Evolutionary conservation across 2,113 vertebrate genomes (phyloP), one percentile per base, ranked within the genome.

Genomic region (Sarotherodon lohbergeri): DNA sequence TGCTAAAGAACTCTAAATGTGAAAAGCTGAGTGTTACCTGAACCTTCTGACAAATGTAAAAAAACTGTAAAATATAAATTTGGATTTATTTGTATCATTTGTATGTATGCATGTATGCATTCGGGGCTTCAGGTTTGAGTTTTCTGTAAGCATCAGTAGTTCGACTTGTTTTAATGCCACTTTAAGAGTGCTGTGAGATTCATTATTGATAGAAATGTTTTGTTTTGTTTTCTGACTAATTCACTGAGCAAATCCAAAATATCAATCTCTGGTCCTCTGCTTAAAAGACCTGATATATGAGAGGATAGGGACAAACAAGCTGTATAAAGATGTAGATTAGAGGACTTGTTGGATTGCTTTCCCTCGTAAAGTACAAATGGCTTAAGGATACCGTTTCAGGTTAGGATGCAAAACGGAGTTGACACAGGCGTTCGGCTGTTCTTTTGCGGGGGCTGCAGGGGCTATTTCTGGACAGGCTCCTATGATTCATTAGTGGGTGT

Each of bases 391-490:
- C 54, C 9, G 17, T 55, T 82, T 24, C 55, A 83, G 82, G 81
- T 82, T 7, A 32, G 86, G 79, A 50, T 57, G 16, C 7, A 48
- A 73, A 83, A 80, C 39, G 1, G 50, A 83, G 81, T 14, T 86
- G 88, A 92, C 84, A 79, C 27, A 11, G 27, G 57, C 29, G 1
- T 59, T 50, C 12, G 63, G n/a, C 57, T 85, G 85, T 24, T 85
- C 84, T 87, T 68, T 59, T 82, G 73, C 68, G 2, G 41, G 17
- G 80, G 89, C 80, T 17, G 32, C 8, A 32, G 63, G 57, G n/a
- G 91, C 86, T 95, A 94, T 95, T 95, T 95, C 87, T 89, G 92
- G 88, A 86, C 85, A 19, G 50, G 48, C 88, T 82, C 79, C 86
- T 63, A 22, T 93, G 94, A 95, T 89, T 94, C 93, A 95, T 93